Percentiles rank a stretch among this genome's conserved stretches.
phyloP scores from a whole-genome alignment of 37 sponge, comb jelly and placozoan species.

The Oscarella lobularis region DNA sequence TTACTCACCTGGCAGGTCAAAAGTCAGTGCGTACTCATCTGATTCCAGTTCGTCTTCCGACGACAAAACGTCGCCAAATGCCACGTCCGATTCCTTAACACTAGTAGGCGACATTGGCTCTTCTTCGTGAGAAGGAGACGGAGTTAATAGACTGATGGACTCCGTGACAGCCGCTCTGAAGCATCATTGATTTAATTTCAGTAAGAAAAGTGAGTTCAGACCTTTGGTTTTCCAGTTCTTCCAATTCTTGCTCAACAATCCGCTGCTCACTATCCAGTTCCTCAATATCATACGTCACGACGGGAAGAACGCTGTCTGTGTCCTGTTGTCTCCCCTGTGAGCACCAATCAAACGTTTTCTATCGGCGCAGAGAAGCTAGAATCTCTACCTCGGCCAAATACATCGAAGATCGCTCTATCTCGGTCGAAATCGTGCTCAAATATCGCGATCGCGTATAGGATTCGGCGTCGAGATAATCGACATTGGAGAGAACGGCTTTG shows the following conservation, averaged over 20 bases:
- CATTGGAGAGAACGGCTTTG: not conserved
- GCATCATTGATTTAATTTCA: too few species aligned
- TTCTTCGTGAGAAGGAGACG: too few species aligned
- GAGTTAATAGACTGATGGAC: too few species aligned
- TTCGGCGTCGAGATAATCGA: not conserved
- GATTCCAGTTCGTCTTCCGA: not conserved
- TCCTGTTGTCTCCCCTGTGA: too few species aligned
- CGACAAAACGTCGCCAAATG: not conserved
- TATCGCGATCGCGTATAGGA: not conserved
- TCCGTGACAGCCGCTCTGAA: too few species aligned
- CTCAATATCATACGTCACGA: not conserved
- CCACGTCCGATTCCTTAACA: not conserved
- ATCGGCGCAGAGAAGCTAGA: too few species aligned
- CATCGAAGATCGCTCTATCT: not conserved
- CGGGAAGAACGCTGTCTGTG: too few species aligned
- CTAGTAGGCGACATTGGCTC: too few species aligned
- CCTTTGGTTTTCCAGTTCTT: not conserved
- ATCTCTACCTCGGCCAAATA: not conserved
- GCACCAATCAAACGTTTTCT: too few species aligned
- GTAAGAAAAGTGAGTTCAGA: not conserved
- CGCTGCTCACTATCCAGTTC: not conserved
- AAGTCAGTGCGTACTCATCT: not conserved
- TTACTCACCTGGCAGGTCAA: constrained; percentile 6
- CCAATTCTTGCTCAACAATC: not conserved
- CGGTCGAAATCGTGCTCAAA: not conserved